Evolutionary conservation across 2,797 vertebrate species (phyloP), one percentile per base, ranked within the genome.

Genomic region (Paguma larvata): DNA sequence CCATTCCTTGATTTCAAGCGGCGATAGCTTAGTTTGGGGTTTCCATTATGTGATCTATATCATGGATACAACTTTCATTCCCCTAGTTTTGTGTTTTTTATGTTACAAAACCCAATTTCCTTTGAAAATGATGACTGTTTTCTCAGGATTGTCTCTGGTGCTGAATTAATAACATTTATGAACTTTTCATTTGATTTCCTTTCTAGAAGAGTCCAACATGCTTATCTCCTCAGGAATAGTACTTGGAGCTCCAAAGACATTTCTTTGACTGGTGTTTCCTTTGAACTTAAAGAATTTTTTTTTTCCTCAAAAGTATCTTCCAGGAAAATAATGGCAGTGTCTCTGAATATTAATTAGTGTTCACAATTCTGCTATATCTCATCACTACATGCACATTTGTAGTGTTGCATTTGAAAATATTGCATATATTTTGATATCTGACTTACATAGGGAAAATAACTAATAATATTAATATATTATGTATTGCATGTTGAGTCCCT

Each of bases 401-500:
- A 87, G 70, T 78, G 6, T 70, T 65, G 34, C 83, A 46, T 56
- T 68, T 87, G 70, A 38, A 34, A 88, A 85, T 68, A 93, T 18
- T 84, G 6, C 16, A 48, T 63, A 6, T 72, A 62, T 91, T 91
- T 94, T 46, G 25, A 91, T 15, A 8, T 73, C 48, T 38, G 25
- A 75, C 51, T 85, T 94, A 70, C 70, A 79, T 95, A 90, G 70
- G 75, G 59, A 65, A 92, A 94, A 73, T 68, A 89, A 80, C 7
- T 41, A 85, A 84, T 73, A 44, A 41, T 89, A 68, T 46, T 59
- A 34, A n/a, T 70, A 41, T 86, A 70, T 73, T 91, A 70, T 77
- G 1, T 56, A 48, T 44, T 85, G 15, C 34, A 59, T 79, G 3
- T 65, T 93, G 32, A 93, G 21, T 89, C 14, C 10, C 4, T 95